Evolutionary conservation across 1,140 invertebrate species (phyloP).

Genomic region (Lepidurus arcticus): DNA sequence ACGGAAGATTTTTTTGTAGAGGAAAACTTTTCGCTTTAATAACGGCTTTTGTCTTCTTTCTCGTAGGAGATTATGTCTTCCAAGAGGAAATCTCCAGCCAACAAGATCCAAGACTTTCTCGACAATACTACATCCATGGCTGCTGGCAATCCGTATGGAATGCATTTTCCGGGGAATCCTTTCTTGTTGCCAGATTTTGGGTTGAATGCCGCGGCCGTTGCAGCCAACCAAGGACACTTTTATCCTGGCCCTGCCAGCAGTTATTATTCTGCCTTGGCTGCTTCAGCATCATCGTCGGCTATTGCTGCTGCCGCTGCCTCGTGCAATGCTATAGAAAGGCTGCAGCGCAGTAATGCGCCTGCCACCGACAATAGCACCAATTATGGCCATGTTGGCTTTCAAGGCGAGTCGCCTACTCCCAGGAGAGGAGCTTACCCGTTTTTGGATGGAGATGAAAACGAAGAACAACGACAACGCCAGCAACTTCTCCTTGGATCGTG

Average conservation of each 20-base stretch:
- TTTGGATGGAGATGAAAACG: not conserved
- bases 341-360: not conserved
- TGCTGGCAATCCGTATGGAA: not conserved
- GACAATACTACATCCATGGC: constrained; percentile 1
- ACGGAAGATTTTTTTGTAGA: not conserved
- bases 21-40: not conserved
- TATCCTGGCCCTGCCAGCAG: not conserved
- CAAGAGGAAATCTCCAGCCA: constrained; percentile 17
- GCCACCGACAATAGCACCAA: not conserved
- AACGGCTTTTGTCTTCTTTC: not conserved
- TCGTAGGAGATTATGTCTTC: constrained; percentile 9
- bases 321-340: not conserved
- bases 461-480: not conserved
- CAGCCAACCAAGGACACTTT: not conserved
- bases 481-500: not conserved
- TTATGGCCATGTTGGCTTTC: not conserved
- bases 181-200: constrained; percentile 2
- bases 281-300: not conserved
- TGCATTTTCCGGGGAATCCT: not conserved
- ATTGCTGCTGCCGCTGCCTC: not conserved
- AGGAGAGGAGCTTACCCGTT: not conserved
- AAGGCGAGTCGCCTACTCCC: not conserved
- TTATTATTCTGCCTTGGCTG: constrained; percentile 9
- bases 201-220: not conserved
- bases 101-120: constrained; percentile 18